Evolutionary conservation across 2,888 invertebrate genomes (phyloP).

Genomic region (Chrysolina americana): DNA sequence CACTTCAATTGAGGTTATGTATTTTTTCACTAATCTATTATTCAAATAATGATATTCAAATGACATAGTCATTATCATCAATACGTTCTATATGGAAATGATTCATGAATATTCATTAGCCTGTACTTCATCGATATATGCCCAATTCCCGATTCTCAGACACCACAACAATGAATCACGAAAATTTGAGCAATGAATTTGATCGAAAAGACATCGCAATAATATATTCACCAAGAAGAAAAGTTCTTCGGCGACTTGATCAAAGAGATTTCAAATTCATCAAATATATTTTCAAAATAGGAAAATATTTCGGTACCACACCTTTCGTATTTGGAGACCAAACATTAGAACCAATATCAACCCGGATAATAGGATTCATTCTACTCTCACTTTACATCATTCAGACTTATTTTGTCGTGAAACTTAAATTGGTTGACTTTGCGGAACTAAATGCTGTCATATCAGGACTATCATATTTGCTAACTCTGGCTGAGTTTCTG

Average conservation of each 20-base stretch:
- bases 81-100: not conserved
- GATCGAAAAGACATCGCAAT: not conserved
- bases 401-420: not conserved
- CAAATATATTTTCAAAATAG: slow-evolving; percentile 5
- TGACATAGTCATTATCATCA: not conserved
- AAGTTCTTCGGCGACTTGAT: not conserved
- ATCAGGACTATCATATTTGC: slow-evolving; percentile 7
- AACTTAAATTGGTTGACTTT: not conserved
- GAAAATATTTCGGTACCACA: slow-evolving; percentile 9
- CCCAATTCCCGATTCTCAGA: not conserved
- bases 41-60: not conserved
- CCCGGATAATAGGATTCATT: not conserved
- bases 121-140: not conserved
- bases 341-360: not conserved
- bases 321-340: not conserved
- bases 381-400: not conserved
- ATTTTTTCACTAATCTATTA: not conserved
- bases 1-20: too few species aligned
- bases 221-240: not conserved
- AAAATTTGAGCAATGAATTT: not conserved
- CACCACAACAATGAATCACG: not conserved
- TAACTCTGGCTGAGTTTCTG: slow-evolving; percentile 1
- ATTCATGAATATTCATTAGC: not conserved
- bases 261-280: slow-evolving; percentile 10
- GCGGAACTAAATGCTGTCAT: not conserved